Conservation (phyloP, 2,888 invertebrate species). For the Girardia tigrina region DNA sequence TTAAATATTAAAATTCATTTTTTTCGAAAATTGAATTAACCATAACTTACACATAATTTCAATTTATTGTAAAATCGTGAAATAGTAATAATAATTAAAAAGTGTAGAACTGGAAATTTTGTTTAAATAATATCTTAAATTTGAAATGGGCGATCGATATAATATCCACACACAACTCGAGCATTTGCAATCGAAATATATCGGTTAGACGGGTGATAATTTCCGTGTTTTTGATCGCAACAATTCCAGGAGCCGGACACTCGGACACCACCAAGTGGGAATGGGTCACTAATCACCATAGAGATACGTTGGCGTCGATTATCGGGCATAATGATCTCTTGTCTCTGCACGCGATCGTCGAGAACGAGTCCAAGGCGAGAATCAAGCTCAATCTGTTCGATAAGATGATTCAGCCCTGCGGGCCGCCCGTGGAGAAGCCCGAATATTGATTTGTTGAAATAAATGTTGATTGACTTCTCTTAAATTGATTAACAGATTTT, state of each 20-base stretch:
- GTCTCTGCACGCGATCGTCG: slow-evolving; percentile 80
- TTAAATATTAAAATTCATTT: no score
- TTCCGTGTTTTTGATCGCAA: not conserved
- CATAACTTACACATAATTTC: no score
- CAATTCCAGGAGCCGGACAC: slow-evolving; percentile 68
- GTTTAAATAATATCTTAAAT: not conserved
- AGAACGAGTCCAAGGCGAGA: slow-evolving; percentile 89
- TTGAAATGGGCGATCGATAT: slow-evolving; percentile 80
- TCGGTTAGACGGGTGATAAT: slow-evolving; percentile 53
- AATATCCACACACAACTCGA: slow-evolving; percentile 97
- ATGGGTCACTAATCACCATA: slow-evolving; percentile 90
- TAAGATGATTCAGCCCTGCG: slow-evolving; percentile 93
- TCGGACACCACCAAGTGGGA: slow-evolving; percentile 92
- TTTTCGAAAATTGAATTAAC: no score
- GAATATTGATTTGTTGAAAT: slow-evolving; percentile 35
- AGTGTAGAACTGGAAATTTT: no score
- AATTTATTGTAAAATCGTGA: no score
- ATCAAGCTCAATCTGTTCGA: slow-evolving; percentile 87
- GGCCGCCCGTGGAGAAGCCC: slow-evolving; percentile 66
- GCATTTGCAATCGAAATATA: slow-evolving; percentile 96
- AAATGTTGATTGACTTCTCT: no score
- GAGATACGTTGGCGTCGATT: slow-evolving; percentile 85
- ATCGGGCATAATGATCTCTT: slow-evolving; percentile 87
- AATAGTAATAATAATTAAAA: no score
- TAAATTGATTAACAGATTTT: no score